Conservation (phyloP, 2,113 vertebrate genomes). For the Xerus inauris region DNA sequence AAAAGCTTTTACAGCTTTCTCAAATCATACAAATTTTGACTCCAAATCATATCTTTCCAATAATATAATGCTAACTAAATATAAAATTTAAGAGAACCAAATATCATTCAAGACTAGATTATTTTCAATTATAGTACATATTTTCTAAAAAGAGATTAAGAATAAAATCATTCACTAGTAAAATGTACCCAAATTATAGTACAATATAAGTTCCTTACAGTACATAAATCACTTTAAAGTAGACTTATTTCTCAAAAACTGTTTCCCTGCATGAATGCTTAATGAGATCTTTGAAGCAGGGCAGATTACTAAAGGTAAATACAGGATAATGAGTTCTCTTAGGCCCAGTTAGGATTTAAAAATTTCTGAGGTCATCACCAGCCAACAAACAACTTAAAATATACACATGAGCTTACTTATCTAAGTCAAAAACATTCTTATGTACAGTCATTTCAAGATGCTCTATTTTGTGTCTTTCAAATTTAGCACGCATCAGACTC, state of each 20-base stretch:
- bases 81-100: background rate
- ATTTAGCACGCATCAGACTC: background rate
- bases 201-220: background rate
- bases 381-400: constrained; percentile 63
- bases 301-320: constrained; percentile 47
- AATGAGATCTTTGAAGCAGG: constrained; percentile 36
- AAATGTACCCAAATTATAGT: background rate
- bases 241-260: constrained; percentile 47
- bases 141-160: background rate
- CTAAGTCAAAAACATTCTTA: constrained; percentile 52
- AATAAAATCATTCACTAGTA: background rate
- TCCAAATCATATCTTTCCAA: background rate
- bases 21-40: background rate
- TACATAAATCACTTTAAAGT: constrained; percentile 24
- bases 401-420: constrained; percentile 38
- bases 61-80: background rate
- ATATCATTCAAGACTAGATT: background rate
- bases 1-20: background rate
- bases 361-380: constrained; percentile 49
- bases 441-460: background rate
- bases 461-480: background rate
- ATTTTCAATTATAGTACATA: background rate
- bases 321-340: constrained; percentile 64
- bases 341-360: constrained; percentile 60
- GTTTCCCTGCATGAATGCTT: constrained; percentile 26